phyloP scores from a whole-genome alignment of 2,113 vertebrate genomes.

The Leptosomus discolor region DNA sequence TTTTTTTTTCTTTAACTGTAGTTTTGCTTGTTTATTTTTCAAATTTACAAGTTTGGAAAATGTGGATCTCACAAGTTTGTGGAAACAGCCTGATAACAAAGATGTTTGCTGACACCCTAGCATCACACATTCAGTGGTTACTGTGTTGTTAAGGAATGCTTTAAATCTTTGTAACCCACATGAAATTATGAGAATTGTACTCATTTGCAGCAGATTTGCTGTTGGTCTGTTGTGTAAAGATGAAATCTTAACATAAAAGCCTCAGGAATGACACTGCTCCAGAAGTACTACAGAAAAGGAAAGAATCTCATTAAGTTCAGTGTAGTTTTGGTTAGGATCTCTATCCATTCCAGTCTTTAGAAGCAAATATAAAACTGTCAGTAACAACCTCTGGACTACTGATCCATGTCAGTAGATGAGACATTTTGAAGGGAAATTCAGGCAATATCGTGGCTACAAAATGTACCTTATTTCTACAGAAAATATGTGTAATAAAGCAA shows the following conservation, averaged over 20 bases:
- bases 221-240: neutral
- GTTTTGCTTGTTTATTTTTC: neutral
- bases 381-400: neutral
- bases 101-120: neutral
- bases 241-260: neutral
- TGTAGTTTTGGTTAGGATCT: neutral
- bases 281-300: neutral
- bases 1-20: neutral
- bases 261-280: neutral
- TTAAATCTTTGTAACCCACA: neutral
- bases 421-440: neutral
- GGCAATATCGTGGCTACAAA: neutral
- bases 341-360: neutral
- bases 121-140: neutral
- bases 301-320: neutral
- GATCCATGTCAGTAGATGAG: neutral
- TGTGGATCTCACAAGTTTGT: neutral
- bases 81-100: neutral
- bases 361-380: neutral
- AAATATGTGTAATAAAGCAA: neutral
- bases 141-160: neutral
- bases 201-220: neutral
- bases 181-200: neutral
- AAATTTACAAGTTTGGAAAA: neutral
- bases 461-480: neutral